Evolutionary conservation across 2,113 vertebrate genomes (phyloP), one percentile per base, ranked within the genome.

Genomic region (Psophia crepitans): DNA sequence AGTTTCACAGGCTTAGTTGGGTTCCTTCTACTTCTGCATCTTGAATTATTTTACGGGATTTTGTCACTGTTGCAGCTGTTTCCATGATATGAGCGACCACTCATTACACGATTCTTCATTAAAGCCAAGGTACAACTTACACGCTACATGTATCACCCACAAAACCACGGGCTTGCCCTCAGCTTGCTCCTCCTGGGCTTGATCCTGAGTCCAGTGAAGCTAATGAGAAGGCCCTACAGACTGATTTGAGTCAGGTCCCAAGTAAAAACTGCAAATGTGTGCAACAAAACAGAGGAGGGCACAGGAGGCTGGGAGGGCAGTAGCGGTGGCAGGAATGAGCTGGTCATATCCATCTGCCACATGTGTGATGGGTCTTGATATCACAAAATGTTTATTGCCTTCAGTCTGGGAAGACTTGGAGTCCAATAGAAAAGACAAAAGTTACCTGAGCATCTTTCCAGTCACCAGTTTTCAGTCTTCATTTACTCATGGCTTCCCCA

Each of bases 71-170:
- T 30, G 78, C n/a, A 49, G 58, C 18, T 51, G 20, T 61, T 19
- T 21, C 5, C 6, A 3, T 0, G 1, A 32, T 16, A 28, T 10
- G 21, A n/a, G 46, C 6, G 35, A 32, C 6, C 24, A 7, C 27
- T 61, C 54, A 1, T 57, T 26, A 6, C 21, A 32, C 0, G 3
- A 22, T 22, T 74, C 54, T 46, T 84, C 12, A 3, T 46, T 43
- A 60, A 77, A 73, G 14, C 39, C 44, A 26, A 65, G 48, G 39
- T 60, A 39, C 37, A 27, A 16, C 5, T 2, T n/a, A 22, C 12
- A 39, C 33, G 6, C 53, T 73, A 27, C 33, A 10, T 17, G 53
- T 68, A 56, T 20, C 69, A 56, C 69, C 32, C 63, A 16, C 70
- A 46, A 69, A 80, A 56, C 27, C 56, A 19, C 0, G 7, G 30